These are phyloP conservation scores for Caenorhabditis macrosperma DNA, from an alignment of 2,888 invertebrate genomes.

Conservation along the genomic window DNA sequence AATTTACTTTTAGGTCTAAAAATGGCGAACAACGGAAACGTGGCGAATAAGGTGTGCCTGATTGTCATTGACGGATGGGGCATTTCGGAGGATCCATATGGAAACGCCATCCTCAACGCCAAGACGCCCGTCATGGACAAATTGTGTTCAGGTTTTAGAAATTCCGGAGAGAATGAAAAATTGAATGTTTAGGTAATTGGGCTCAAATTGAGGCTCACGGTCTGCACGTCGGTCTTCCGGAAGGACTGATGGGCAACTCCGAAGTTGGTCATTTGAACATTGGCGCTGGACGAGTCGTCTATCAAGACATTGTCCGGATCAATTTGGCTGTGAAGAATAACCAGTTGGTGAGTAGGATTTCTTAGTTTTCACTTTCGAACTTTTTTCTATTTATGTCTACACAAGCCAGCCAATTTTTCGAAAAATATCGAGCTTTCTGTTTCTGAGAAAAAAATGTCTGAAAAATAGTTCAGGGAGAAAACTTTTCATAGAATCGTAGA, in stretches of 20 bases:
- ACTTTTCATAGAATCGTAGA: no score
- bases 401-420: no score
- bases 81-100: conserved; percentile 80
- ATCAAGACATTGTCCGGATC: conserved; percentile 82
- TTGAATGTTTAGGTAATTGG: conserved; percentile 78
- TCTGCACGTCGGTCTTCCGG: conserved; percentile 81
- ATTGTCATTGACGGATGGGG: conserved; percentile 82
- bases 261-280: conserved; percentile 82
- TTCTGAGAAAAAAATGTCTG: no score
- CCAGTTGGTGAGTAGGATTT: conserved; percentile 53
- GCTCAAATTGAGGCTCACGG: conserved; percentile 81
- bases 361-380: no score
- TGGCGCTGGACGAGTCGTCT: conserved; percentile 82
- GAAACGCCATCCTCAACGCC: conserved; percentile 81
- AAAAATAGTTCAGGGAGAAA: background rate
- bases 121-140: conserved; percentile 81
- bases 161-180: no score
- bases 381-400: no score
- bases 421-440: no score
- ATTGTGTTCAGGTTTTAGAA: conserved; percentile 79
- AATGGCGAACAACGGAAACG: conserved; percentile 72
- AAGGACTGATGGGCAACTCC: conserved; percentile 82
- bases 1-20: conserved; percentile 18
- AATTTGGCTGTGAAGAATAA: conserved; percentile 80
- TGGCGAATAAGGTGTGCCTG: conserved; percentile 80